Evolutionary conservation across 2,113 vertebrate genomes (phyloP), one percentile per base, ranked within the genome.

Genomic region (Aix galericulata): DNA sequence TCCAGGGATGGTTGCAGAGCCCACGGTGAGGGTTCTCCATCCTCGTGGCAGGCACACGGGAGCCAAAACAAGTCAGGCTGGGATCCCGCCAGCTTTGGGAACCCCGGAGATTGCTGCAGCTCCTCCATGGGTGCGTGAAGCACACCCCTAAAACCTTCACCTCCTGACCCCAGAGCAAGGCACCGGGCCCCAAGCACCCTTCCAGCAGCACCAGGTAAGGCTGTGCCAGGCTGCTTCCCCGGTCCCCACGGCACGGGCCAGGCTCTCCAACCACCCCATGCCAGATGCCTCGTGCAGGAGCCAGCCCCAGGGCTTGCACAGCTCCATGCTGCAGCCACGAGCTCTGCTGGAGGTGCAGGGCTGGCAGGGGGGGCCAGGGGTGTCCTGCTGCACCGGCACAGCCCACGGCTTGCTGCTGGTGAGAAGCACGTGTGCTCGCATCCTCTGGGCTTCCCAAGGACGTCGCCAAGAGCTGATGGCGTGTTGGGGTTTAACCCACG

Each of bases 61-160:
- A 90, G 42, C 23, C 36, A 21, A 6, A 0, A 8, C 52, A 67
- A 27, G n/a, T 8, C 3, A 1, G 38, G 50, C n/a, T n/a, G 15
- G 0, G 0, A 55, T 11, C 25, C 64, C 4, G 0, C 60, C 0
- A 4, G 53, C n/a, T 60, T 44, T 0, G 2, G 69, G 60, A 71
- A 6, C 69, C 46, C 38, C 46, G 55, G 14, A 9, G 13, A 36
- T 46, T 8, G 50, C 77, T 22, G 66, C 58, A n/a, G 64, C 66
- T 23, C 6, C 58, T 1, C 1, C 4, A 40, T 3, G 4, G 59
- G 59, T 26, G 26, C 59, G 42, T 15, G 60, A 79, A 26, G 11
- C n/a, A 32, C n/a, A 22, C 26, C 42, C 15, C n/a, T 9, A 27
- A 63, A 18, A 40, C 5, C 0, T 3, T 36, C 68, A 38, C 38